Evolutionary conservation across 2,888 invertebrate species (phyloP).

Genomic region (Nezara viridula): DNA sequence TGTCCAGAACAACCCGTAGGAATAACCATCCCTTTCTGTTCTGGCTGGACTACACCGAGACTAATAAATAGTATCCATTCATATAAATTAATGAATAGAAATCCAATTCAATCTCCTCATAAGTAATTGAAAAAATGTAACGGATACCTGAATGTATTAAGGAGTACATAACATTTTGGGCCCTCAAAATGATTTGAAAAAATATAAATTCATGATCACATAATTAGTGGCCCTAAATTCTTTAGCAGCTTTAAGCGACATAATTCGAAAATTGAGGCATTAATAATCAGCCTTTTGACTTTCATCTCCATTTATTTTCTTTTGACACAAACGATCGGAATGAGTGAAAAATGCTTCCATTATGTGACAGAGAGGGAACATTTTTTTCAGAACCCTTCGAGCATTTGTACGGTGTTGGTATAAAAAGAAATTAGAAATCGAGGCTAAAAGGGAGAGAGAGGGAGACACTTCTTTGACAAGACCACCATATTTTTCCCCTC

Average conservation of each 20-base stretch:
- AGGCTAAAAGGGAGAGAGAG: neutral
- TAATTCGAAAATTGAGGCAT: neutral
- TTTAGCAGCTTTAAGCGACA: neutral
- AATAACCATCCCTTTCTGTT: too few relatives aligned
- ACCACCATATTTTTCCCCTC: neutral
- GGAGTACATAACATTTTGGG: neutral
- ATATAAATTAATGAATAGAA: neutral
- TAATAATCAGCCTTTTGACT: constrained; percentile 12
- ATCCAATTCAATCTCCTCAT: neutral
- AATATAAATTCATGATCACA: neutral
- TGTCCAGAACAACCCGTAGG: too few relatives aligned
- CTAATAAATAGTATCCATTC: too few relatives aligned
- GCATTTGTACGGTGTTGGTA: neutral
- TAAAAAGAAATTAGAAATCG: constrained; percentile 17
- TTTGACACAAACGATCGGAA: neutral
- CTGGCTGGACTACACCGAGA: too few relatives aligned
- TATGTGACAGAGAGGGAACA: neutral
- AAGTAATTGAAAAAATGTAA: neutral
- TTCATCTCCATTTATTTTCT: neutral
- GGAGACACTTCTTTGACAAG: neutral
- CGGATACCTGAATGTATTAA: too few relatives aligned
- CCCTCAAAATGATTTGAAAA: neutral
- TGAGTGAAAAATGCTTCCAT: constrained; percentile 6
- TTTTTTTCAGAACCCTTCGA: neutral
- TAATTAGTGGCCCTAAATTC: neutral